Base-by-base conservation (phyloP, 1,140 invertebrate species). In the Drosophila trapezifrons region DNA sequence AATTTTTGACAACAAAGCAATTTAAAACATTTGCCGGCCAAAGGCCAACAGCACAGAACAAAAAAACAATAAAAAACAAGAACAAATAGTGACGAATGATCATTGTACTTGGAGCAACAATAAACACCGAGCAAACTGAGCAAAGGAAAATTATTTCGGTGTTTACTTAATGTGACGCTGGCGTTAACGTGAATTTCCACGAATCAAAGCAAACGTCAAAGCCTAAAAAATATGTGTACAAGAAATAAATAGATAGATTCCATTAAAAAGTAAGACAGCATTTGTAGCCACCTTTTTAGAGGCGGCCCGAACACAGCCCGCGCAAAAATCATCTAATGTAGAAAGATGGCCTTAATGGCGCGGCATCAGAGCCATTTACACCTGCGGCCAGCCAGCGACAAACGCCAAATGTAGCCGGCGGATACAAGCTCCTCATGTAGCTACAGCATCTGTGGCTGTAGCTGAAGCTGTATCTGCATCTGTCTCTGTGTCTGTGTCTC, bases 331-430 rank as follows among this genome's bases (percentile, higher is more conserved):
- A 18, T 66, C 18, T 52, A 74, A 80, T 74, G 77, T 77, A 60
- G 66, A 79, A 59, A 79, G 57, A 66, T 78, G 73, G 65, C 77
- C 73, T 74, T 65, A 85, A 84, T 70, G 80, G 76, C 63, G 46
- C 25, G 35, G 18, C 64, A 46, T 52, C 55, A 40, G 38, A 59
- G 72, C 54, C 54, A 52, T 56, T 73, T 74, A 64, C 70, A 75
- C 70, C 72, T 75, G 72, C 37, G 51, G 52, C 70, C 54, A 42
- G 52, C 49, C 59, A 52, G 40, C 73, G 57, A 35, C 73, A 77
- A 76, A 35, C 57, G 73, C 64, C 57, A 70, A 77, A 77, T 77
- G 75, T 86, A 76, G 54, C 56, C 65, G 42, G 22, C 32, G 72
- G 47, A 81, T 72, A 63, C 82, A 59, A 54, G 56, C 29, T 18